These are phyloP conservation scores for Anastatus disparis DNA, from an alignment of 1,140 invertebrate species.

Conservation along the genomic window DNA sequence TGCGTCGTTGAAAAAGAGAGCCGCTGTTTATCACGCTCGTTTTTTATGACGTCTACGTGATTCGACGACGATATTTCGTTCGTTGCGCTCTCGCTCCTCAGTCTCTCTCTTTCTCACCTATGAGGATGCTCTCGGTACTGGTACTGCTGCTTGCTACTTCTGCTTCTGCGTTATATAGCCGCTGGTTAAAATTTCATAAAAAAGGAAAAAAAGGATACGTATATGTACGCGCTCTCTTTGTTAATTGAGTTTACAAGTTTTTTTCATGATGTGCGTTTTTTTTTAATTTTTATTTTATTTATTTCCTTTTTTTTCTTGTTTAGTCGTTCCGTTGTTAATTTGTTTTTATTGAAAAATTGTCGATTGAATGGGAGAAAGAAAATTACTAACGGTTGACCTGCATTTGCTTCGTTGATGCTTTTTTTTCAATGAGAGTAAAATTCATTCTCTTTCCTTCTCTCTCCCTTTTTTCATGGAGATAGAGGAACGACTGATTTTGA, in stretches of 20 bases:
- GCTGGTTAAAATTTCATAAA: conserved; percentile 15
- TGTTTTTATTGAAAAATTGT: conserved; percentile 16
- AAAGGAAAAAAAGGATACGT: conserved; percentile 13
- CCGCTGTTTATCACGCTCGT: conserved; percentile 34
- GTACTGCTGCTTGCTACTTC: no score
- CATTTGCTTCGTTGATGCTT: background rate
- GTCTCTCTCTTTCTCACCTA: background rate
- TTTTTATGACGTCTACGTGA: conserved; percentile 35
- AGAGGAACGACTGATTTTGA: no score
- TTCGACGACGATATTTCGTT: conserved; percentile 3
- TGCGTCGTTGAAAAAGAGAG: conserved; percentile 27
- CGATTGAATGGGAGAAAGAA: background rate
- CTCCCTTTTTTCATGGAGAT: no score
- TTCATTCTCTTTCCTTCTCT: no score
- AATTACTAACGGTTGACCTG: conserved; percentile 16
- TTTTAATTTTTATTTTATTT: no score
- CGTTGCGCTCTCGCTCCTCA: background rate
- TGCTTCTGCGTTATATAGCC: background rate
- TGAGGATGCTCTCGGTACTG: no score
- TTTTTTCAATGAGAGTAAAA: no score
- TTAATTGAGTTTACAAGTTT: conserved; percentile 32
- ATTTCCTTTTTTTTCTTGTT: no score
- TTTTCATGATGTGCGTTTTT: background rate
- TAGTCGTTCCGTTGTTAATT: background rate
- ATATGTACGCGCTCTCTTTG: no score